phyloP scores from a whole-genome alignment of 2,888 invertebrate genomes.

The Rhaphigaster nebulosa region DNA sequence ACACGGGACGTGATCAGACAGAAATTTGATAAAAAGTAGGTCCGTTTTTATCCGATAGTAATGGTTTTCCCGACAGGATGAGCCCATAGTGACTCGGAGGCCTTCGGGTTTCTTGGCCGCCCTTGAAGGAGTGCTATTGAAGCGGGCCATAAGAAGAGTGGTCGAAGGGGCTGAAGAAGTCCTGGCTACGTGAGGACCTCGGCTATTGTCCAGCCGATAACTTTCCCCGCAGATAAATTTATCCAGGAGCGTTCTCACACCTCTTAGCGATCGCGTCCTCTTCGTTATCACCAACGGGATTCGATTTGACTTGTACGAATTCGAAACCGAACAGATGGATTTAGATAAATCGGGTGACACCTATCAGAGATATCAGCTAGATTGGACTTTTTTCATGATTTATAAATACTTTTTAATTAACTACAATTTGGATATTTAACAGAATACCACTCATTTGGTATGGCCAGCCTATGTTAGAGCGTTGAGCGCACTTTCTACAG shows the following conservation, averaged over 20 bases:
- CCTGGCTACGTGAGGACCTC: constrained; percentile 30
- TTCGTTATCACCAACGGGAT: background rate
- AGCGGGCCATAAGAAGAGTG: constrained; percentile 19
- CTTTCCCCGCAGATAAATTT: constrained; percentile 24
- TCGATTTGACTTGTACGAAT: background rate
- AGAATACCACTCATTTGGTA: background rate
- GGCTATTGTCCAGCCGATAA: constrained; percentile 10
- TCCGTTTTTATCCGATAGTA: constrained; percentile 29
- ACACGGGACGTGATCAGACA: background rate
- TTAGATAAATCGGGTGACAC: background rate
- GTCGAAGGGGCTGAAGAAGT: background rate
- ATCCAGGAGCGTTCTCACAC: constrained; percentile 34
- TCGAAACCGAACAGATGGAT: no score
- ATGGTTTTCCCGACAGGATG: constrained; percentile 20
- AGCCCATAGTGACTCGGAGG: constrained; percentile 45
- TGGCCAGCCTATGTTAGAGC: background rate
- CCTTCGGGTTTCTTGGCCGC: constrained; percentile 40
- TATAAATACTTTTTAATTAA: background rate
- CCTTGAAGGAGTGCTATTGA: constrained; percentile 45
- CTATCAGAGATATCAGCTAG: no score
- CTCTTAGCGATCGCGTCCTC: background rate
- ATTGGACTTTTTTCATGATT: no score
- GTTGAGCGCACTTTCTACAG: background rate
- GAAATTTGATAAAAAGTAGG: constrained; percentile 24
- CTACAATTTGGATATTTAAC: no score